Evolutionary conservation across 2,797 vertebrate species (phyloP), one percentile per base, ranked within the genome.

Genomic region (Enteromius mattozi): DNA sequence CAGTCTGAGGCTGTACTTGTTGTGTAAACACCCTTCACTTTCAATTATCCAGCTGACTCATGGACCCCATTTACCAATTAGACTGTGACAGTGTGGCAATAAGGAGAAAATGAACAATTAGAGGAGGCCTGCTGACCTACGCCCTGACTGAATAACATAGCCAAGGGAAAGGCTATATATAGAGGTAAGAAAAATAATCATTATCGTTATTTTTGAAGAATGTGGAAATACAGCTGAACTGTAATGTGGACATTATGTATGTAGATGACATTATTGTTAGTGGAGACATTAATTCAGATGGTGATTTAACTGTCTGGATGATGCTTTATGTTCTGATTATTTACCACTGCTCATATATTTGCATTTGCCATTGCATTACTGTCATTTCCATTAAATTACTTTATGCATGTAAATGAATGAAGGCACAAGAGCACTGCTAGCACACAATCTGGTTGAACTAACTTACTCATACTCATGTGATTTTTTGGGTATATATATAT

Each of bases 11-110:
- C 63, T 81, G 47, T 66, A 76, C 72, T 56, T 77, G 71, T 76
- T 86, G 78, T 82, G 78, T 84, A 84, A 85, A 88, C 85, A 45
- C 61, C 79, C 71, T 80, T 81, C 75, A 75, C 51, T 35, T 87
- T 77, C 49, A 80, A 81, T 86, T 51, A 80, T 24, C 30, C 40
- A 49, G 61, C 75, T 85, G 70, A 19, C 19, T 63, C 77, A 59
- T 61, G 40, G 51, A 78, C 82, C 71, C 82, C 82, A 84, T 84
- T 84, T 27, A 80, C 42, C 79, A 68, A 68, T 47, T 45, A 61
- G 63, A 54, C 51, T 71, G 33, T 76, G 59, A 78, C 16, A 85
- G 78, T 27, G 40, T 59, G 27, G 40, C 47, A 71, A 19, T 66
- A 65, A 82, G 61, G 80, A 83, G 71, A 54, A 74, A 66, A 80